Base-by-base conservation (phyloP, 1,140 invertebrate genomes). In the Ceratina australensis region DNA sequence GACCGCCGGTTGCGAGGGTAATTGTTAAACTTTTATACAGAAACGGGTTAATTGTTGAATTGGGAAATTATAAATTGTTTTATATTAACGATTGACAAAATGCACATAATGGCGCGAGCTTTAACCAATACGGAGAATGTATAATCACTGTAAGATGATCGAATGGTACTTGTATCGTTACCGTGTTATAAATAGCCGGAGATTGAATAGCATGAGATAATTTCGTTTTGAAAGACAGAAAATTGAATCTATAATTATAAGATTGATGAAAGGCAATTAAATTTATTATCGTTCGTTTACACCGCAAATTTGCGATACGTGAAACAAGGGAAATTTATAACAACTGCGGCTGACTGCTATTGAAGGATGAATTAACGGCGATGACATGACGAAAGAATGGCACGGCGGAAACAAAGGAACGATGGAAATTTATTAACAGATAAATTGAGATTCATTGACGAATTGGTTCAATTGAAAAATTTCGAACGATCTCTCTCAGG, bases 401-500 rank as follows among this genome's bases (percentile, higher is more conserved):
- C 15, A 24, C 7, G 33, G 8, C 16, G n/a, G 18, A 16, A 49
- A 65, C 63, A 65, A 65, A 22, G 33, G 42, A 24, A 49, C 7
- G 33, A 24, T 65, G 13, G 42, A 65, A 65, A 65, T 65, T 65
- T 49, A 65, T 65, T 65, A 65, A 65, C 42, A 65, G 42, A 47
- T 10, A 47, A 42, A 42, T 42, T 42, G 10, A 42, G 10, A 42
- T 42, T 42, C 5, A 42, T 10, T 47, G 63, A 64, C 22, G 16
- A 65, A 65, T 47, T 33, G 20, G 0, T 42, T 42, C 2, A 42
- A 10, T 42, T 42, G 33, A 42, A 42, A 7, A 42, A 42, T 42
- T 33, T 33, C 33, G 33, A 33, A 33, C 5, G 5, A 7, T 42
- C n/a, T 42, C 33, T 42, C 10, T 10, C 5, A 42, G 33, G 10